phyloP scores from a whole-genome alignment of 1,140 invertebrate genomes.

The Eufriesea mexicana region DNA sequence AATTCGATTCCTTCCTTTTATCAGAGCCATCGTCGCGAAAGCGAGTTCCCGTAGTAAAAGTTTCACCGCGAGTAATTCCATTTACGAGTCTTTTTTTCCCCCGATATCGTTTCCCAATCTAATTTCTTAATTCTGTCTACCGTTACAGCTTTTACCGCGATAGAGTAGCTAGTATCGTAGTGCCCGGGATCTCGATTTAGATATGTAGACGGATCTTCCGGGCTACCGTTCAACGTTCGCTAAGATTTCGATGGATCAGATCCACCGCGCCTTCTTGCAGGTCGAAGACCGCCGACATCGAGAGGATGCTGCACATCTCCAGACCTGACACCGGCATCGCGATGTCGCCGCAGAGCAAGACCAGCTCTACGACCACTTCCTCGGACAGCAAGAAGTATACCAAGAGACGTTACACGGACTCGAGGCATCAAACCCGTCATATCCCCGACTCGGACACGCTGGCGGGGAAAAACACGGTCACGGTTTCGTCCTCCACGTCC shows the following conservation, averaged over 20 bases:
- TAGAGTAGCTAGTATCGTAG: too few species aligned
- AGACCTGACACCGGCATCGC: conserved; percentile 61
- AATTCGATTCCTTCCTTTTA: too few species aligned
- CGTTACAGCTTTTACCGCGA: too few species aligned
- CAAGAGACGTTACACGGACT: conserved; percentile 85
- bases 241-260: background rate
- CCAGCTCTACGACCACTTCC: conserved; percentile 63
- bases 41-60: too few species aligned
- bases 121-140: too few species aligned
- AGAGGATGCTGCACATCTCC: conserved; percentile 83
- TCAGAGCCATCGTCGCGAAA: too few species aligned
- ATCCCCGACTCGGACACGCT: conserved; percentile 84
- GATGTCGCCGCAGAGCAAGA: conserved; percentile 55
- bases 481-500: conserved; percentile 58
- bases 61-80: too few species aligned
- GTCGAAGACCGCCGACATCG: conserved; percentile 87
- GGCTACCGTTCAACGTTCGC: too few species aligned
- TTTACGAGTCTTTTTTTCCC: too few species aligned
- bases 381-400: conserved; percentile 85
- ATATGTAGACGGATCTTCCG: too few species aligned
- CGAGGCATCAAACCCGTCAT: conserved; percentile 85
- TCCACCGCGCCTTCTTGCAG: conserved; percentile 66
- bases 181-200: too few species aligned
- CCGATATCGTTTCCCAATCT: too few species aligned
- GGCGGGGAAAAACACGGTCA: conserved; percentile 66